Base-by-base conservation (phyloP, 2,888 invertebrate species). In the Caenorhabditis sp. region DNA sequence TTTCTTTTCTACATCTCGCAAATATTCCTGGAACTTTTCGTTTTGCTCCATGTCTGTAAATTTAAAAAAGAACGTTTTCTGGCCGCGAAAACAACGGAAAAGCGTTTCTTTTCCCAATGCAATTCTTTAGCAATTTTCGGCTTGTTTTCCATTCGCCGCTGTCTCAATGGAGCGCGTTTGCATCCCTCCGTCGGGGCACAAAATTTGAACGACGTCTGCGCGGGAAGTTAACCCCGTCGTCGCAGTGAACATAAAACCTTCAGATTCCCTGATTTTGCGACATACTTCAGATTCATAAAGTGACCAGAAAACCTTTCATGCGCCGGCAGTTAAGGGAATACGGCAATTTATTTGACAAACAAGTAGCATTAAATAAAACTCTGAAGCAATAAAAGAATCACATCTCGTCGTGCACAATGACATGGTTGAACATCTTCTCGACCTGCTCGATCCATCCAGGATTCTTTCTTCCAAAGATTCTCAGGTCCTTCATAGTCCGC, bases 331-430 rank as follows among this genome's bases (percentile, higher is more conserved):
- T n/a, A n/a, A n/a, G n/a, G n/a, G n/a, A n/a, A n/a, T n/a, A n/a
- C n/a, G n/a, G n/a, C 26, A 46, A 46, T 46, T 46, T 24, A 46
- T 45, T 26, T 24, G n/a, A 41, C 11, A 45, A 26, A 24, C 7
- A 32, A 46, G n/a, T n/a, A n/a, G n/a, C n/a, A n/a, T n/a, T 48
- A 37, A 48, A 52, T 17, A 50, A 17, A 7, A 30, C 30, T 45
- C 17, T 45, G 7, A 41, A 17, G 20, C 22, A n/a, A 45, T 45
- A 45, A 24, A 45, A 2, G n/a, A 2, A 5, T 68, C 46, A 74
- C 74, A 74, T 74, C 20, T 74, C 74, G 35, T 74, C 74, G 30
- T 74, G 74, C 24, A 74, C 55, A 15, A 74, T 20, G 13, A 27
- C 61, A 7, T 70, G 55, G 20, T 41, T 45, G 37, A 76, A 58